phyloP scores from a whole-genome alignment of 2,797 vertebrate species.

The Siniperca scherzeri region DNA sequence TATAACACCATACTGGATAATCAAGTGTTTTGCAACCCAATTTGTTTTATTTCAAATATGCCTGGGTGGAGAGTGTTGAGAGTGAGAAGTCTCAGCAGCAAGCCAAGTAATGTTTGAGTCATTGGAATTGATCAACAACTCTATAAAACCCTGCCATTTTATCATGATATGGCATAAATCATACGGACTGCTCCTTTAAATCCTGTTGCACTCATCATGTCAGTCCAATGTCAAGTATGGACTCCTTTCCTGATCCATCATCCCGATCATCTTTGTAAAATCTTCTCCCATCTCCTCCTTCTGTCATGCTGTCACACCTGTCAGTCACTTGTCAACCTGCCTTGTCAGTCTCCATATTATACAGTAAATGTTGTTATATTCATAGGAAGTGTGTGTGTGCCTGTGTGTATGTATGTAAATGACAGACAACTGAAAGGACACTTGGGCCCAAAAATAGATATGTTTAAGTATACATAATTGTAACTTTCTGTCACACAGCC shows the following conservation, averaged over 20 bases:
- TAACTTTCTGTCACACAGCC: not conserved
- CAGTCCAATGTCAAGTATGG: conserved; percentile 20
- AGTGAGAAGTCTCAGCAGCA: not conserved
- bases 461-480: conserved; percentile 20
- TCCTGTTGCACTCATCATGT: not conserved
- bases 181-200: conserved; percentile 6
- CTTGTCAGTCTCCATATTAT: conserved; percentile 15
- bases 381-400: not conserved
- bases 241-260: conserved; percentile 13
- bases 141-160: not conserved
- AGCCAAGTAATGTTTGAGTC: not conserved
- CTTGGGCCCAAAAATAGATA: conserved; percentile 19
- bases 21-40: not conserved
- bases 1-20: not conserved
- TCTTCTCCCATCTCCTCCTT: conserved; percentile 10
- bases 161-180: not conserved
- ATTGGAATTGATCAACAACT: not conserved
- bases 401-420: conserved; percentile 5
- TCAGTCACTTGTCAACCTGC: conserved; percentile 56
- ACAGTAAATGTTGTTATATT: conserved; percentile 30
- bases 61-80: not conserved
- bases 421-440: conserved; percentile 21
- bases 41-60: not conserved
- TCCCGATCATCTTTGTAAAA: conserved; percentile 3
- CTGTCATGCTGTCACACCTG: conserved; percentile 30